Evolutionary conservation across 1,140 invertebrate species (phyloP).

Genomic region (Bacillus rossius): DNA sequence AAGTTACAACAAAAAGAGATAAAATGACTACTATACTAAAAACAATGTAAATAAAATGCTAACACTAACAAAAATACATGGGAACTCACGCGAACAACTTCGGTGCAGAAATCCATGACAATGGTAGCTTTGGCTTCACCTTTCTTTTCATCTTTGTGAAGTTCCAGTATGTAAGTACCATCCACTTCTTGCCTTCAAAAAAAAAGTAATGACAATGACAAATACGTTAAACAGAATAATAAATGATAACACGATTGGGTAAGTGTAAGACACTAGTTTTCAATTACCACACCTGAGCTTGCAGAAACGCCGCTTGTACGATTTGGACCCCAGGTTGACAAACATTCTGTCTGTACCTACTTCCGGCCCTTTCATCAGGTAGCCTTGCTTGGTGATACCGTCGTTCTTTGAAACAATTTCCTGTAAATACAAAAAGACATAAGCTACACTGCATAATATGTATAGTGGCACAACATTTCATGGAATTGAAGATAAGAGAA

Average conservation of each 20-base stretch:
- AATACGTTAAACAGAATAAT: neutral
- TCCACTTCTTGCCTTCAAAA: slow-evolving; percentile 71
- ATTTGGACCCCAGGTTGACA: slow-evolving; percentile 79
- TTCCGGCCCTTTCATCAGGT: slow-evolving; percentile 85
- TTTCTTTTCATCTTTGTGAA: slow-evolving; percentile 91
- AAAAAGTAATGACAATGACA: slow-evolving; percentile 8
- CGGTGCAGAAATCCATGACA: slow-evolving; percentile 87
- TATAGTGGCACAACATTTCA: too few species aligned
- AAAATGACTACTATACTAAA: too few species aligned
- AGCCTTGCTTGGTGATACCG: slow-evolving; percentile 81
- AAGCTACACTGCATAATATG: too few species aligned
- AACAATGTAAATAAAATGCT: too few species aligned
- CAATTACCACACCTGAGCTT: slow-evolving; percentile 48
- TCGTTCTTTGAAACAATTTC: slow-evolving; percentile 44
- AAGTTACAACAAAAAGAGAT: too few species aligned
- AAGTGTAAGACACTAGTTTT: neutral
- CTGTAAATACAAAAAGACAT: slow-evolving; percentile 51
- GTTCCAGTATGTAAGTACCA: slow-evolving; percentile 83
- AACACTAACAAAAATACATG: too few species aligned
- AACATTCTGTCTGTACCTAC: slow-evolving; percentile 76
- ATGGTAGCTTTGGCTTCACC: slow-evolving; percentile 86
- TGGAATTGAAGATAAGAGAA: too few species aligned
- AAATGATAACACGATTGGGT: neutral
- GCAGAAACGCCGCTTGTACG: slow-evolving; percentile 87
- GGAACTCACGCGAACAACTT: slow-evolving; percentile 67